Percentiles rank a stretch among this genome's conserved stretches.
phyloP scores from a whole-genome alignment of 2,888 invertebrate genomes.

The Coenonympha glycerion region DNA sequence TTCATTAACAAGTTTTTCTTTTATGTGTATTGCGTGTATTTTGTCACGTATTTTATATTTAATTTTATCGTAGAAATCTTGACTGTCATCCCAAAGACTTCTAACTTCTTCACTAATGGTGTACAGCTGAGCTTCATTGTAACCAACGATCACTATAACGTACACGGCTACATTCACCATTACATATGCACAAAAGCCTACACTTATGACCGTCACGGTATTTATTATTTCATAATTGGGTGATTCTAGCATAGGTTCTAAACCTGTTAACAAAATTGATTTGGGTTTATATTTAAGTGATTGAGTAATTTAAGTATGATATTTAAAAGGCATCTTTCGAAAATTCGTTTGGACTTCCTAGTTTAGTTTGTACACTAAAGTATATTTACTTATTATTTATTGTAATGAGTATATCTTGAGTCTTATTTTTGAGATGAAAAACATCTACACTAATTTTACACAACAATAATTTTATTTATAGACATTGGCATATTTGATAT shows the following conservation, averaged over 20 bases:
- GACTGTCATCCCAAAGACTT: conserved; percentile 42
- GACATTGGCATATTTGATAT: too few relatives aligned
- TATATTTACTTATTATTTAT: too few relatives aligned
- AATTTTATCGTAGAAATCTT: conserved; percentile 19
- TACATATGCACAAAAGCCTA: conserved; percentile 35
- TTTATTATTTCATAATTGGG: conserved; percentile 48
- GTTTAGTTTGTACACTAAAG: too few relatives aligned
- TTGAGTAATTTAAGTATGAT: background rate
- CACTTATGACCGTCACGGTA: conserved; percentile 9
- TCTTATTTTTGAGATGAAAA: too few relatives aligned
- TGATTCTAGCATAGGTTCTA: conserved; percentile 46
- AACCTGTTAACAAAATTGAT: conserved; percentile 34
- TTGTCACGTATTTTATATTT: conserved; percentile 6
- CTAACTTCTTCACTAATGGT: conserved; percentile 43
- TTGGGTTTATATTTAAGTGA: background rate
- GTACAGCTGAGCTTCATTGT: conserved; percentile 47
- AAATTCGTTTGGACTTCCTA: too few relatives aligned
- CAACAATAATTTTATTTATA: too few relatives aligned
- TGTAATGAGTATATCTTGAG: too few relatives aligned
- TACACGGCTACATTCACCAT: conserved; percentile 41
- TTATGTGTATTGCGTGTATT: conserved; percentile 4
- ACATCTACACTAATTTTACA: too few relatives aligned
- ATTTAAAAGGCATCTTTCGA: background rate
- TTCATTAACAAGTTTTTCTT: conserved; percentile 32
- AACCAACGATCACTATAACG: conserved; percentile 42